phyloP scores from a whole-genome alignment of 2,888 invertebrate species.

The Blera fallax region DNA sequence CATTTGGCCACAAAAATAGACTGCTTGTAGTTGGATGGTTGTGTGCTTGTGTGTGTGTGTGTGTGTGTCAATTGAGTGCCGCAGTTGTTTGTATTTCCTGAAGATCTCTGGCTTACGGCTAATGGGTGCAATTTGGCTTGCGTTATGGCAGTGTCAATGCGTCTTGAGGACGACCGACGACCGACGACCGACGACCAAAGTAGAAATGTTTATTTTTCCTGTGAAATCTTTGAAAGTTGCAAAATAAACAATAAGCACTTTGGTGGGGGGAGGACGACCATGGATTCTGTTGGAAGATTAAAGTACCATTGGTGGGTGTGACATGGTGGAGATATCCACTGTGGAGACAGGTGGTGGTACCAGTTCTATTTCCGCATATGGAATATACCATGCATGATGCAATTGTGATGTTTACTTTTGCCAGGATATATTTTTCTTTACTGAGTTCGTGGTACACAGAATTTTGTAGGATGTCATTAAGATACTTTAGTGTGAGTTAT shows the following conservation, averaged over 20 bases:
- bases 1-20: slow-evolving; percentile 34
- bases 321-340: slow-evolving; percentile 7
- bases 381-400: slow-evolving; percentile 15
- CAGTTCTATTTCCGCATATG: slow-evolving; percentile 28
- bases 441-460: not conserved
- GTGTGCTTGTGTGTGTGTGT: not conserved
- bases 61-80: not conserved
- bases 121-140: slow-evolving; percentile 58
- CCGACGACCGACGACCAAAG: not conserved
- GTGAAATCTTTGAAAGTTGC: slow-evolving; percentile 41
- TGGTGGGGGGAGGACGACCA: not conserved
- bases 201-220: slow-evolving; percentile 49
- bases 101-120: slow-evolving; percentile 45
- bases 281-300: not conserved
- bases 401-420: slow-evolving; percentile 9
- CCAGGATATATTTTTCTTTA: not conserved
- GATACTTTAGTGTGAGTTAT: not conserved
- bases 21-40: not conserved
- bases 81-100: slow-evolving; percentile 54
- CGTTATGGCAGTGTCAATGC: slow-evolving; percentile 5
- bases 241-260: slow-evolving; percentile 60
- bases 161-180: not conserved
- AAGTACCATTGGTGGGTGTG: slow-evolving; percentile 34
- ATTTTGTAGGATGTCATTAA: not conserved
- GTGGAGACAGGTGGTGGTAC: slow-evolving; percentile 47